A percentile compares a stretch with the other conserved stretches of the same genome.
Conservation (phyloP, 2,888 invertebrate genomes). For the Himalopsyche anomala region DNA sequence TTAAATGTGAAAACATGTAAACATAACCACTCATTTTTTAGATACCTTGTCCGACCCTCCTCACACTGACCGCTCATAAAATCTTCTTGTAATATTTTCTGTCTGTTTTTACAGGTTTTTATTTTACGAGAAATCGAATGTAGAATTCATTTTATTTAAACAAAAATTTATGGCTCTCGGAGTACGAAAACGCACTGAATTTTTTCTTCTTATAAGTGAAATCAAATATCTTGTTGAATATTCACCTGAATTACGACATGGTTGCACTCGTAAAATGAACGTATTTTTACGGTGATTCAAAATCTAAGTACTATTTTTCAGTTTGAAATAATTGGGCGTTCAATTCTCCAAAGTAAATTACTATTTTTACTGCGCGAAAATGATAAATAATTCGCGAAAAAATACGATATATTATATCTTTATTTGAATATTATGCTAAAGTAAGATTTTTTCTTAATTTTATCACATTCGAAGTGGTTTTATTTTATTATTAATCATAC, state of each 20-base stretch:
- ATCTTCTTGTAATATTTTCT: slow-evolving; percentile 64
- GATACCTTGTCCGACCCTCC: slow-evolving; percentile 63
- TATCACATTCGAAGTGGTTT: no score
- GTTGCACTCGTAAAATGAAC: background rate
- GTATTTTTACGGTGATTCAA: background rate
- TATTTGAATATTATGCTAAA: no score
- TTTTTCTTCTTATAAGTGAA: background rate
- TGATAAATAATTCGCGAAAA: no score
- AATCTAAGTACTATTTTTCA: no score
- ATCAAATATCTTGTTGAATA: background rate
- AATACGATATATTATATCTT: no score
- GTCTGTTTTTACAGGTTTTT: slow-evolving; percentile 64
- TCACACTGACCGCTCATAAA: slow-evolving; percentile 63
- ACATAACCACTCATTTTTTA: slow-evolving; percentile 64
- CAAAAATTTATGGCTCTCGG: slow-evolving; percentile 55
- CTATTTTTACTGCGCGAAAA: no score
- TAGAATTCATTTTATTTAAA: slow-evolving; percentile 57
- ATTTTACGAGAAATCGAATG: slow-evolving; percentile 59
- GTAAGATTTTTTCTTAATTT: no score
- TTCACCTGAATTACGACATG: background rate
- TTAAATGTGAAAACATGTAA: slow-evolving; percentile 63
- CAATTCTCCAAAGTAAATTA: no score
- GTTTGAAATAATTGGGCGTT: no score
- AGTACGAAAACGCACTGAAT: background rate
- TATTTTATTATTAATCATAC: no score